phyloP scores from a whole-genome alignment of 2,888 invertebrate species.

The Lydus trimaculatus region DNA sequence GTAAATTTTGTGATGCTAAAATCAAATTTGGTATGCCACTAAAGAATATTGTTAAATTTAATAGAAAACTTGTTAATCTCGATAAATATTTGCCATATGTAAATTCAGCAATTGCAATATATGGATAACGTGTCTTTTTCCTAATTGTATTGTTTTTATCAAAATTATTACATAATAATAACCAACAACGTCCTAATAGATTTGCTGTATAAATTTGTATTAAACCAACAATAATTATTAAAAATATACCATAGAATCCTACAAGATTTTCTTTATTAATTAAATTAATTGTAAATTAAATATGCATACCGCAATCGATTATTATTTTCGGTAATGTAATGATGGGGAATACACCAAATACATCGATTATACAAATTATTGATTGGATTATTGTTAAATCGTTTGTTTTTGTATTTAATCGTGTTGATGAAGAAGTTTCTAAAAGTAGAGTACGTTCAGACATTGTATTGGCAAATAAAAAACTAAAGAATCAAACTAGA shows the following conservation, averaged over 20 bases:
- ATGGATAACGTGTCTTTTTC: conserved; percentile 72
- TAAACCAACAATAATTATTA: conserved; percentile 71
- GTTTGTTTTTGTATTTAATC: conserved; percentile 15
- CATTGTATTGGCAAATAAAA: conserved; percentile 13
- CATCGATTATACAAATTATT: conserved; percentile 78
- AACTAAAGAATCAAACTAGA: background rate
- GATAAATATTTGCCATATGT: conserved; percentile 73
- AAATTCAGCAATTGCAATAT: conserved; percentile 83
- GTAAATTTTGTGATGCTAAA: conserved; percentile 79
- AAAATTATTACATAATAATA: background rate
- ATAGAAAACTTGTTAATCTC: conserved; percentile 70
- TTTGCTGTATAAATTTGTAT: conserved; percentile 84
- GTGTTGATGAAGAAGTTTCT: background rate
- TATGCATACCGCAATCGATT: conserved; percentile 75
- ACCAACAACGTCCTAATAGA: conserved; percentile 81
- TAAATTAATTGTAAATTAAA: conserved; percentile 17
- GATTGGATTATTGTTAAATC: conserved; percentile 75
- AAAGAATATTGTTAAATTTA: conserved; percentile 79
- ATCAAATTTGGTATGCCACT: conserved; percentile 82
- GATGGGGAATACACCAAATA: conserved; percentile 85
- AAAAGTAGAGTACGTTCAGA: conserved; percentile 35
- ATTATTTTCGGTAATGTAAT: conserved; percentile 78
- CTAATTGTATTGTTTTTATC: conserved; percentile 68
- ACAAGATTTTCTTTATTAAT: too few species aligned
- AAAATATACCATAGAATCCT: conserved; percentile 76